Percentiles rank a stretch among this genome's conserved stretches.
These are phyloP conservation scores for Sarcophaga carnaria DNA, from an alignment of 2,888 invertebrate species.

Conservation along the genomic window DNA sequence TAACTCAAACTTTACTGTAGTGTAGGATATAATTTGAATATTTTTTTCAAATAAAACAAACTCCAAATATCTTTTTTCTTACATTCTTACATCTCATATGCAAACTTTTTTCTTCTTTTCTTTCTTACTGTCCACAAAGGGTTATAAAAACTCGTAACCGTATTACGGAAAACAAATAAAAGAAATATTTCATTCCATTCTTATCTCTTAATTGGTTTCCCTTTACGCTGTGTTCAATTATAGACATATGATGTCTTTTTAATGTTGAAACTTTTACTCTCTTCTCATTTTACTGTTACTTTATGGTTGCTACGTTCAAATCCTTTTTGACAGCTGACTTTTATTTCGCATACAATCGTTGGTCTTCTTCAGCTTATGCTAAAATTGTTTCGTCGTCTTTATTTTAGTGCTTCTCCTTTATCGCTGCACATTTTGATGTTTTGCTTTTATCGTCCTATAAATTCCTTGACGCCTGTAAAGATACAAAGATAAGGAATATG, in stretches of 20 bases:
- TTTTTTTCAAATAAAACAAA: too few relatives aligned
- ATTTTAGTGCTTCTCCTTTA: neutral
- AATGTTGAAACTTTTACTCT: neutral
- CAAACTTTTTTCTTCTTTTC: too few relatives aligned
- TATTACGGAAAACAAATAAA: too few relatives aligned
- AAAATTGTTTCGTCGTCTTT: neutral
- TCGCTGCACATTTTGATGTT: neutral
- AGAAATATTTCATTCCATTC: neutral
- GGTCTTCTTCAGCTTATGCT: neutral
- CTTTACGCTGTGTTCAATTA: slow-evolving; percentile 62
- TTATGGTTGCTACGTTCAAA: slow-evolving; percentile 2
- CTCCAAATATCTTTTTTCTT: too few relatives aligned
- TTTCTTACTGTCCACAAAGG: too few relatives aligned
- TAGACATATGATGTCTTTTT: slow-evolving; percentile 48
- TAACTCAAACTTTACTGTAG: too few relatives aligned
- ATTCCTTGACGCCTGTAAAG: neutral
- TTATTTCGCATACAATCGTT: slow-evolving; percentile 4
- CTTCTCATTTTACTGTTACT: slow-evolving; percentile 15
- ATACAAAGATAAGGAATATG: neutral
- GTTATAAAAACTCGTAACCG: too few relatives aligned
- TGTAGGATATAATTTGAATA: too few relatives aligned
- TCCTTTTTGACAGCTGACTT: neutral
- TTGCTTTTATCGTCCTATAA: neutral
- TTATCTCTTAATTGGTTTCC: slow-evolving; percentile 70
- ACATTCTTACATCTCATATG: too few relatives aligned